Conservation (phyloP, 2,113 vertebrate species). For the Mirza zaza region DNA sequence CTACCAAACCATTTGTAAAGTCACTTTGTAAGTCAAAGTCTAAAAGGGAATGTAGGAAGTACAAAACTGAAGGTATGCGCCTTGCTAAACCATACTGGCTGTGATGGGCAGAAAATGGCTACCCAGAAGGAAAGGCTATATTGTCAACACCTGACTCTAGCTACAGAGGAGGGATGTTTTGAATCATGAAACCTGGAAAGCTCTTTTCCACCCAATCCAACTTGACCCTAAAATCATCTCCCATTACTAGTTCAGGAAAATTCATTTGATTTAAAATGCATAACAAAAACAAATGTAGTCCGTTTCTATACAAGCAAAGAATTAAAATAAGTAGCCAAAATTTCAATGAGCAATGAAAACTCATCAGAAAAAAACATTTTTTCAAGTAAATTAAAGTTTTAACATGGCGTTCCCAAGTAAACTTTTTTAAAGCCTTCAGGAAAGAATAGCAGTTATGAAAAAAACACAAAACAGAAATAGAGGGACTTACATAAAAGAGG, state of each 20-base stretch:
- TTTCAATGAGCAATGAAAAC: not conserved
- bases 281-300: not conserved
- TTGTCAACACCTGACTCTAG: not conserved
- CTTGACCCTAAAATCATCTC: not conserved
- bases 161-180: not conserved
- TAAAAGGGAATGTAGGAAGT: not conserved
- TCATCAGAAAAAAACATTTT: not conserved
- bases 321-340: not conserved
- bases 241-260: not conserved
- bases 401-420: not conserved
- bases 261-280: not conserved
- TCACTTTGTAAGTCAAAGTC: not conserved
- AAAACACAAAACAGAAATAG: not conserved
- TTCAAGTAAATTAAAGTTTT: slow-evolving; percentile 11
- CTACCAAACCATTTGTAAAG: not conserved
- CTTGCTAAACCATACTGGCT: not conserved
- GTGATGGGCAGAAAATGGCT: not conserved
- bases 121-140: not conserved
- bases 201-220: not conserved
- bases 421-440: not conserved
- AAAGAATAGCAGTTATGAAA: not conserved
- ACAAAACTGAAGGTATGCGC: not conserved
- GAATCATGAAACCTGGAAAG: not conserved
- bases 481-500: not conserved
- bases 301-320: not conserved